phyloP scores from a whole-genome alignment of 2,888 invertebrate genomes.

The Mesopsocus fuscifrons region DNA sequence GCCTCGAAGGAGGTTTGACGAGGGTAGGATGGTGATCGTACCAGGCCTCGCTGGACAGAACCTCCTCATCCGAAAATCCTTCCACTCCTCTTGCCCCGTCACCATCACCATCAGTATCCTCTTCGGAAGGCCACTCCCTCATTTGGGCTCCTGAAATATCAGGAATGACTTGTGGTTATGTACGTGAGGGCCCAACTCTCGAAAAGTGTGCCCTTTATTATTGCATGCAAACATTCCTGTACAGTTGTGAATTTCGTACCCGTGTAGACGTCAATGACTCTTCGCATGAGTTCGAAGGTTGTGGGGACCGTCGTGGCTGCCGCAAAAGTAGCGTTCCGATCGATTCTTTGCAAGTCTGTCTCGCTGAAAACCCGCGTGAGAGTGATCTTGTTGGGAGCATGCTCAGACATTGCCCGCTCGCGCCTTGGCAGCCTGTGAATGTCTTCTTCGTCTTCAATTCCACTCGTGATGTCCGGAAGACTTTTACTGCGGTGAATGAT shows the following conservation, averaged over 20 bases:
- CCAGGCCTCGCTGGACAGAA: conserved; percentile 44
- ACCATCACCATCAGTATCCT: conserved; percentile 19
- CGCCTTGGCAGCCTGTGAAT: conserved; percentile 17
- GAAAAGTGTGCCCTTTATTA: conserved; percentile 19
- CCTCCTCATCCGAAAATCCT: conserved; percentile 53
- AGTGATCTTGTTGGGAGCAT: conserved; percentile 14
- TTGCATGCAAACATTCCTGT: too few relatives aligned
- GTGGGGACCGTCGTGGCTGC: conserved; percentile 38
- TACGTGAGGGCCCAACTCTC: too few relatives aligned
- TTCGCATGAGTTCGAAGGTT: background rate
- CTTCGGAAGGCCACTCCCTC: conserved; percentile 19
- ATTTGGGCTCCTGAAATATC: conserved; percentile 18
- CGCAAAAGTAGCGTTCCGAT: conserved; percentile 57
- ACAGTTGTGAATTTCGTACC: too few relatives aligned
- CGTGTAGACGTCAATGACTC: background rate
- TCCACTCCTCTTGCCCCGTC: conserved; percentile 30
- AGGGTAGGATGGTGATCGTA: conserved; percentile 16
- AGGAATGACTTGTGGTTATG: too few relatives aligned
- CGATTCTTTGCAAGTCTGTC: conserved; percentile 56
- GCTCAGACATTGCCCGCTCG: conserved; percentile 21
- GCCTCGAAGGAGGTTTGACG: background rate
- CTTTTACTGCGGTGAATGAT: conserved; percentile 37
- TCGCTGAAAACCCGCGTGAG: conserved; percentile 47
- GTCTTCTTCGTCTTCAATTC: conserved; percentile 23
- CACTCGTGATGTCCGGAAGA: conserved; percentile 51